phyloP scores from a whole-genome alignment of 92 coral and sea anemone species.

The Epizoanthus rinbou region DNA sequence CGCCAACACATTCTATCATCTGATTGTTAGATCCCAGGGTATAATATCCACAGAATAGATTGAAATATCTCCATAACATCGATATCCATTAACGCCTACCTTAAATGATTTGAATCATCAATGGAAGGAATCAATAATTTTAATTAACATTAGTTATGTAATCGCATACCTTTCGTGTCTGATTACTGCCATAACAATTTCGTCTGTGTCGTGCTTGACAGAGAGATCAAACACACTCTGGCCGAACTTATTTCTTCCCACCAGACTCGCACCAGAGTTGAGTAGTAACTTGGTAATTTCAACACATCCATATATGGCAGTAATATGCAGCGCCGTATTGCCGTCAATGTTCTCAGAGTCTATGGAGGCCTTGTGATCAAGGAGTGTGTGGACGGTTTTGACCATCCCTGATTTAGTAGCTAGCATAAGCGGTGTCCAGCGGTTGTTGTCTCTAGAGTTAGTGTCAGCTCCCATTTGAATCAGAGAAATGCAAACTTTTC shows the following conservation, averaged over 20 bases:
- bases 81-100: too few species aligned
- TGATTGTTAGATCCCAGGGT: too few species aligned
- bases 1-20: too few species aligned
- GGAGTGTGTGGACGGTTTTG: slow-evolving; percentile 53
- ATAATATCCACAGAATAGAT: too few species aligned
- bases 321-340: slow-evolving; percentile 58
- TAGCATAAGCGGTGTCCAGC: slow-evolving; percentile 89
- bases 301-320: slow-evolving; percentile 55
- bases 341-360: slow-evolving; percentile 65
- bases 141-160: neutral
- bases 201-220: slow-evolving; percentile 55
- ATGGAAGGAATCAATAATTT: too few species aligned
- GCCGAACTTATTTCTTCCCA: slow-evolving; percentile 45
- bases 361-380: slow-evolving; percentile 48
- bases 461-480: slow-evolving; percentile 77
- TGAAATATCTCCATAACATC: too few species aligned
- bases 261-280: slow-evolving; percentile 47
- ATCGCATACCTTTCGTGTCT: slow-evolving; percentile 54
- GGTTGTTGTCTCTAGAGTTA: slow-evolving; percentile 60
- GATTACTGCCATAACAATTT: slow-evolving; percentile 62
- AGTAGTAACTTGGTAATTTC: slow-evolving; percentile 42
- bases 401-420: slow-evolving; percentile 74
- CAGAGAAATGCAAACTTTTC: slow-evolving; percentile 65
- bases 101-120: too few species aligned
- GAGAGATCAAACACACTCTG: slow-evolving; percentile 54